Conservation (phyloP, 2,113 vertebrate species). For the Halichoerus grypus region DNA sequence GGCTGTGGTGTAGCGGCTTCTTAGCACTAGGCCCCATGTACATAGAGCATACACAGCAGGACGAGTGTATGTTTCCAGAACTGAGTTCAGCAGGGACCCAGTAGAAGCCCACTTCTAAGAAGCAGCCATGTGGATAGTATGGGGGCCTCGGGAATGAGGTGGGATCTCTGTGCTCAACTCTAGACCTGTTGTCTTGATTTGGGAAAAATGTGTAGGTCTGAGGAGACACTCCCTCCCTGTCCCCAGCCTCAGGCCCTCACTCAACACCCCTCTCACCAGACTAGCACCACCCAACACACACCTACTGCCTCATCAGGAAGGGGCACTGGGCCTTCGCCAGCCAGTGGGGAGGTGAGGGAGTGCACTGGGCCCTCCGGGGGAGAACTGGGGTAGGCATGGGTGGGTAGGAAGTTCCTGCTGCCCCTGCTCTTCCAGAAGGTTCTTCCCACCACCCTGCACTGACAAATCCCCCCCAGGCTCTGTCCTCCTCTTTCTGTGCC, state of each 20-base stretch:
- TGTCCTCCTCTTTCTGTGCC: not conserved
- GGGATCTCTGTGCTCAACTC: not conserved
- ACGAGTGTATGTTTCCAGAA: not conserved
- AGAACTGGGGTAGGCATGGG: too few species aligned
- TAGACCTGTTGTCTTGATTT: not conserved
- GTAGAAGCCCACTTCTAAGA: not conserved
- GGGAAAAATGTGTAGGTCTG: not conserved
- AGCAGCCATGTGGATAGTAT: accelerated
- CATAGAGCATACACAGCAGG: accelerated
- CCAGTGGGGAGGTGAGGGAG: too few species aligned
- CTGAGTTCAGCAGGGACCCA: not conserved
- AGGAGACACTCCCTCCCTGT: too few species aligned
- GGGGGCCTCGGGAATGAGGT: accelerated
- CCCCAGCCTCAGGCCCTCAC: not conserved
- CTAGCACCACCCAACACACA: not conserved
- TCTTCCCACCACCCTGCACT: not conserved
- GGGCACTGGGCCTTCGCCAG: too few species aligned
- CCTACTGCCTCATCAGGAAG: too few species aligned
- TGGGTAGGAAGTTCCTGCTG: too few species aligned
- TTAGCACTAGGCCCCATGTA: not conserved
- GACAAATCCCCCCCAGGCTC: not conserved
- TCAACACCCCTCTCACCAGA: not conserved
- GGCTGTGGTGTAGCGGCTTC: not conserved
- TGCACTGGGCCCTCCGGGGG: too few species aligned
- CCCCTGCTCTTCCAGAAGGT: not conserved